Evolutionary conservation across 2,113 vertebrate genomes (phyloP).

Genomic region (Gnathonemus echidnorhynchus): DNA sequence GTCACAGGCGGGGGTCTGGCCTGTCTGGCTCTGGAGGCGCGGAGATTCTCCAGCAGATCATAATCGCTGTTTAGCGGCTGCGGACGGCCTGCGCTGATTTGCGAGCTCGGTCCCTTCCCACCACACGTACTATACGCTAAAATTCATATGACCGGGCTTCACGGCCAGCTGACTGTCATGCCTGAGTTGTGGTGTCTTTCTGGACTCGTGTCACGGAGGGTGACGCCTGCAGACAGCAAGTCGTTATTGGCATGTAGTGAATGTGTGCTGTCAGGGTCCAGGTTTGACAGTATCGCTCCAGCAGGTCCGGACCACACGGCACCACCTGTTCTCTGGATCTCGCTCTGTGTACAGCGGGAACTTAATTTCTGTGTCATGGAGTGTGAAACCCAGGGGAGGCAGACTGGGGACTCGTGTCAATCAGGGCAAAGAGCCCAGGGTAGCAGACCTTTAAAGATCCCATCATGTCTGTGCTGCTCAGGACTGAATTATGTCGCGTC

Average conservation of each 20-base stretch:
- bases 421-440: background rate
- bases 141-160: background rate
- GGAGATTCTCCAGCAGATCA: background rate
- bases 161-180: background rate
- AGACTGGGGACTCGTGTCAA: background rate
- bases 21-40: background rate
- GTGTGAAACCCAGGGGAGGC: background rate
- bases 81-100: background rate
- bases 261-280: background rate
- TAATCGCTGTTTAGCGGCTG: background rate
- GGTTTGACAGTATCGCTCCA: slow-evolving; percentile 1
- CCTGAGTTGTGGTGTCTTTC: background rate
- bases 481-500: background rate
- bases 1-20: background rate
- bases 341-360: background rate
- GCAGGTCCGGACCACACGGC: background rate
- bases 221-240: background rate
- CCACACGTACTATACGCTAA: background rate
- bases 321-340: background rate
- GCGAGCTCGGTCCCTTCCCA: background rate
- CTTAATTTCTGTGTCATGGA: background rate
- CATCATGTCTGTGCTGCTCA: background rate
- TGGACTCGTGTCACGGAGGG: background rate
- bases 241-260: background rate
- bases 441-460: background rate